Base-by-base conservation (phyloP, 2,888 invertebrate species). In the Craniophora ligustri region DNA sequence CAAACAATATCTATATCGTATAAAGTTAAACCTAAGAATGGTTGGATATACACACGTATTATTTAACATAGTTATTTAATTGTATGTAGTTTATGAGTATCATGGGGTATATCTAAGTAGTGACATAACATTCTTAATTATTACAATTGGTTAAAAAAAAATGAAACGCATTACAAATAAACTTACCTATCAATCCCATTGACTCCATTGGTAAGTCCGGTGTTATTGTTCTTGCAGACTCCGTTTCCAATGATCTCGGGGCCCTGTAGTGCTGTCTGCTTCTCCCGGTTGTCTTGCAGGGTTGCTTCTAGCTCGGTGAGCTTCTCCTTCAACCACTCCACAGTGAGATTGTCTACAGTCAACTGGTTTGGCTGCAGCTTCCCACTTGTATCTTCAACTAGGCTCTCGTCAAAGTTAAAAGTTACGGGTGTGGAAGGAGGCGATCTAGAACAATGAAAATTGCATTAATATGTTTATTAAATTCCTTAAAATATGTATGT, bases 261-360 rank as follows among this genome's bases (percentile, higher is more conserved):
- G 0, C 94, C 94, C 67, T 94, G 94, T 62, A 95, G 84, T 56
- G 94, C 95, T 0, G 94, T 85, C 74, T 95, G 95, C 74, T 95
- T 96, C 79, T 96, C 96, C 81, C 97, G 96, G 60, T 95, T 96
- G 50, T 97, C 96, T 82, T 96, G 97, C 31, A 98, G 92, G n/a
- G 95, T 94, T n/a, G 93, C 85, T 86, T 98, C 98, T 61, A 98
- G 86, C 72, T 98, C 98, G 11, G 94, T 94, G 47, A 97, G 89
- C 80, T 97, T 97, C 66, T 96, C 96, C 75, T 97, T 95, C 50
- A 99, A 89, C 96, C 97, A 97, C 79, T 98, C 98, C 30, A 98
- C 96, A 0, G 98, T 99, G 21, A 98, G 94, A 86, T 98, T 98
- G 87, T 99, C 98, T 0, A 98, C 97, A 0, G 98, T 97, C 66